Conservation (phyloP, 2,888 invertebrate genomes). For the Pilophorus perplexus region DNA sequence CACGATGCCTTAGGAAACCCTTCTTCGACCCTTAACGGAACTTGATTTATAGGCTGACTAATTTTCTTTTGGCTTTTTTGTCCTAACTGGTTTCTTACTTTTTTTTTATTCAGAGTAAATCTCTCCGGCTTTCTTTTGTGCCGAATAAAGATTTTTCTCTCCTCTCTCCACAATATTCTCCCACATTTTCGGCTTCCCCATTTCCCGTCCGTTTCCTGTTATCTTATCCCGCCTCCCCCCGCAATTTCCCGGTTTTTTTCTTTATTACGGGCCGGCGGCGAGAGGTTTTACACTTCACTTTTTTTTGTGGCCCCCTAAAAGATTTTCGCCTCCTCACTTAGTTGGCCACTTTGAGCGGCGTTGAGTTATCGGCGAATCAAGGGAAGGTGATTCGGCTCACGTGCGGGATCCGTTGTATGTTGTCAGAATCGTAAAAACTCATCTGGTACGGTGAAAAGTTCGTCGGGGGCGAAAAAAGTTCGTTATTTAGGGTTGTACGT, state of each 20-base stretch:
- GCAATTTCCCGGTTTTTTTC: not conserved
- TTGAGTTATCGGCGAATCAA: too few species aligned
- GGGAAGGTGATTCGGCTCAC: too few species aligned
- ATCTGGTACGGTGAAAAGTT: too few species aligned
- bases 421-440: too few species aligned
- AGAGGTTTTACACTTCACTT: too few species aligned
- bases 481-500: too few species aligned
- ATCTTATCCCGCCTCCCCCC: not conserved
- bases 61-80: conserved; percentile 26
- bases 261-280: not conserved
- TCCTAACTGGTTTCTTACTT: not conserved
- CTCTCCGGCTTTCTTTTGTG: not conserved
- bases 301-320: too few species aligned
- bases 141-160: not conserved
- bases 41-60: conserved; percentile 36
- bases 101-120: conserved; percentile 9
- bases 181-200: not conserved
- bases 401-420: too few species aligned
- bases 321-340: too few species aligned
- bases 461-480: too few species aligned
- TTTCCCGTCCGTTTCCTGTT: conserved; percentile 2
- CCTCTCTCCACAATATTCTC: not conserved
- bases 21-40: conserved; percentile 26
- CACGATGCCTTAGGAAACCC: conserved; percentile 14
- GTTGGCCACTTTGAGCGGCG: too few species aligned